Base-by-base conservation (phyloP, 2,888 invertebrate genomes). In the Phortica okadai region DNA sequence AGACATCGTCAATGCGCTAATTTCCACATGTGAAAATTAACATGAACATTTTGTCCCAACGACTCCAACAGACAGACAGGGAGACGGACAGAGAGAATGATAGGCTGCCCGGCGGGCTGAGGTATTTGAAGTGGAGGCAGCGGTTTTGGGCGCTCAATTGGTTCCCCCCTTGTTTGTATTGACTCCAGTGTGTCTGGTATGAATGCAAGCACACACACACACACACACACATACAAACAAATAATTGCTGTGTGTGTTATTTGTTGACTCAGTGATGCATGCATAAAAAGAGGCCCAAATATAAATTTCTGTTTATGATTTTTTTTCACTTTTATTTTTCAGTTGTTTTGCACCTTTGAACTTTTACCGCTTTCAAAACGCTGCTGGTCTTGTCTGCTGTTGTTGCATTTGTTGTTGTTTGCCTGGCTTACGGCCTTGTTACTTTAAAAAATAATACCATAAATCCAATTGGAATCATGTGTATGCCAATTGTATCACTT, bases 21-120 rank as follows among this genome's bases (percentile, higher is more conserved):
- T 70, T 70, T 70, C 69, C 69, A 70, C 6, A 50, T 50, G 67
- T 70, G 70, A 72, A 72, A 72, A 72, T 72, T 56, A 72, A 72
- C 70, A 72, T 14, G 54, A 72, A 50, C 25, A 54, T 72, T 72
- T 72, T 72, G 54, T 56, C 50, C 56, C 56, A 70, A 25, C 11
- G 33, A 41, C 42, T 45, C n/a, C n/a, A 69, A 44, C 69, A 21
- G 45, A 44, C 7, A 10, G 25, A 10, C 62, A 25, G 59, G 5
- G 21, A 59, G 21, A 21, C 59, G 1, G 16, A 59, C 21, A 50
- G 50, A 50, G 4, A 50, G 50, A 3, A 11, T 50, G 50, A 14
- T 14, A 50, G 50, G 50, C 50, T 6, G 14, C 8, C 8, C 1
- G 10, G 45, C 7, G 7, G 45, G 45, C 45, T 50, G 50, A 8